Conservation (phyloP, 30 jellyfish, hydroid and myxozoan genomes). For the Aurelia sp. region DNA sequence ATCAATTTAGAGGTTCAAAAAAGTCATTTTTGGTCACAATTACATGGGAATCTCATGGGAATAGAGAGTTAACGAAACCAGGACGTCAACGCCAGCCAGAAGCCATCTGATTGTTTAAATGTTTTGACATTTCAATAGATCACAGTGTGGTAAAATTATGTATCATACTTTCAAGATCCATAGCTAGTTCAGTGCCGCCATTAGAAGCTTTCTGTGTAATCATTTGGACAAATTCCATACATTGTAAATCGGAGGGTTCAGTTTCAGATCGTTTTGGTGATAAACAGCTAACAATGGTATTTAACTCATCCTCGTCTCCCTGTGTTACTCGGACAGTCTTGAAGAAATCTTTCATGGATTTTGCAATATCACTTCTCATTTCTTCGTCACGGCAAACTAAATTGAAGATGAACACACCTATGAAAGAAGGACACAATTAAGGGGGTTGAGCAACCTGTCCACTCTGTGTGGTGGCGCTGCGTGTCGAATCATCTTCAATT, state of each 20-base stretch:
- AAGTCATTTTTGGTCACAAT: too few relatives aligned
- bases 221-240: not conserved
- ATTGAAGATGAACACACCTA: conserved; percentile 39
- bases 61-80: too few relatives aligned
- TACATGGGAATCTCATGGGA: too few relatives aligned
- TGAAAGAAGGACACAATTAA: not conserved
- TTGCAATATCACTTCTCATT: conserved; percentile 2
- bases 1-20: too few relatives aligned
- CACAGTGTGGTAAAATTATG: too few relatives aligned
- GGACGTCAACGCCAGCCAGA: too few relatives aligned
- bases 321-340: not conserved
- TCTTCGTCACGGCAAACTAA: conserved; percentile 52
- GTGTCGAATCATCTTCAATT: too few relatives aligned
- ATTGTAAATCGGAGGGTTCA: conserved; percentile 1
- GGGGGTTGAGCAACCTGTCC: too few relatives aligned
- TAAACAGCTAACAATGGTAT: conserved; percentile 20
- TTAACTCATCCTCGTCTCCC: conserved; percentile 30
- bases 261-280: conserved; percentile 19
- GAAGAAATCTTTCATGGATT: not conserved
- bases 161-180: too few relatives aligned
- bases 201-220: not conserved
- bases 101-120: too few relatives aligned
- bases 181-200: not conserved
- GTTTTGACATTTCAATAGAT: too few relatives aligned
- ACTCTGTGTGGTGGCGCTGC: too few relatives aligned